Percentiles rank a stretch among this genome's conserved stretches.
phyloP scores from a whole-genome alignment of 2,797 vertebrate genomes.

The Varecia variegata region DNA sequence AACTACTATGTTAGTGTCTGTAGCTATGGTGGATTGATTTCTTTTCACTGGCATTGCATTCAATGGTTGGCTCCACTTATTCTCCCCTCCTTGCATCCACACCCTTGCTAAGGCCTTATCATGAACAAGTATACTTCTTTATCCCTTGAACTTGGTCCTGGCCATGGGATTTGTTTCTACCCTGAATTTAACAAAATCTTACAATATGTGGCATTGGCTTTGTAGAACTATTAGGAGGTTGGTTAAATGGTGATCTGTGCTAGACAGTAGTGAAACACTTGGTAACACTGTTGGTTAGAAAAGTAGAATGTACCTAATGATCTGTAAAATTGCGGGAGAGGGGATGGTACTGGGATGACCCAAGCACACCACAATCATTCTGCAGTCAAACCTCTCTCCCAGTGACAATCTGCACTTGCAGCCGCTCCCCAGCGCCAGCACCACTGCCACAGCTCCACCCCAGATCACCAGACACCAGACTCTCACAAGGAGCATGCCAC shows the following conservation, averaged over 20 bases:
- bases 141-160: not conserved
- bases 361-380: no score
- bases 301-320: not conserved
- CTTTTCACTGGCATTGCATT: not conserved
- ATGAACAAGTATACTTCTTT: not conserved
- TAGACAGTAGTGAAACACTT: not conserved
- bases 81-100: fast-evolving
- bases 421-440: no score
- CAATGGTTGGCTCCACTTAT: not conserved
- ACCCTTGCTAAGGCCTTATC: not conserved
- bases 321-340: not conserved
- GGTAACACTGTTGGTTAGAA: not conserved
- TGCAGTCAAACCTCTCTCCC: no score
- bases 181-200: not conserved
- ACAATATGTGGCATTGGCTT: not conserved
- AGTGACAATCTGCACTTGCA: no score
- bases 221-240: not conserved
- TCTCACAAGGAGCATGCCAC: no score
- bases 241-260: not conserved
- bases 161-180: not conserved
- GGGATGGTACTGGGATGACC: no score
- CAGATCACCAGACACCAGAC: no score
- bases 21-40: not conserved
- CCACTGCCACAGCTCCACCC: no score
- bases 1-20: not conserved